Percentiles rank a stretch among this genome's conserved stretches.
Evolutionary conservation across 2,797 vertebrate species (phyloP).

Genomic region (Malurus splendens): DNA sequence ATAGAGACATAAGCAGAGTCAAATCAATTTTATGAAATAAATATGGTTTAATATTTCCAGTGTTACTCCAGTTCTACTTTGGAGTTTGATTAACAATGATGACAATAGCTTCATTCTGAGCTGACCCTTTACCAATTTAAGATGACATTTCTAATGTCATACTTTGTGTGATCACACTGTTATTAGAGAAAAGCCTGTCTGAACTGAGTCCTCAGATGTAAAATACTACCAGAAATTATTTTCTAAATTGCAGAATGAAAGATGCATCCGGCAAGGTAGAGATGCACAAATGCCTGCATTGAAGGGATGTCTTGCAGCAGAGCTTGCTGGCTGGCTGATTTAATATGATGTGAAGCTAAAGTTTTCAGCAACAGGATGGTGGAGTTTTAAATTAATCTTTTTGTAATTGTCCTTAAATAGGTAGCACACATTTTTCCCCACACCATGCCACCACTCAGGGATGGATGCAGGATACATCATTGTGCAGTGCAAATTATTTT

Average conservation of each 20-base stretch:
- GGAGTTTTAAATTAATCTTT: not conserved
- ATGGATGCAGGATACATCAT: not conserved
- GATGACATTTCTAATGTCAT: not conserved
- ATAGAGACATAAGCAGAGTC: not conserved
- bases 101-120: not conserved
- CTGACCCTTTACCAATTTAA: not conserved
- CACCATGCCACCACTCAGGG: not conserved
- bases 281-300: not conserved
- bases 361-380: not conserved
- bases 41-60: not conserved
- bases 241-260: constrained; percentile 16
- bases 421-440: not conserved
- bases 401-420: not conserved
- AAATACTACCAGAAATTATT: not conserved
- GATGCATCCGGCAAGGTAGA: not conserved
- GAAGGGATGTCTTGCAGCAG: not conserved
- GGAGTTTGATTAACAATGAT: constrained; percentile 23
- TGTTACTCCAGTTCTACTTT: not conserved
- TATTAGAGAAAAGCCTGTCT: not conserved
- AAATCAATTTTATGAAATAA: constrained; percentile 14
- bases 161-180: not conserved
- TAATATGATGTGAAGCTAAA: not conserved
- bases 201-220: not conserved
- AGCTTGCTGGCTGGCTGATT: not conserved
- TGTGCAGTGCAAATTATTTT: not conserved